Evolutionary conservation across 2,888 invertebrate species (phyloP).

Genomic region (Archaeoteleia sp.): DNA sequence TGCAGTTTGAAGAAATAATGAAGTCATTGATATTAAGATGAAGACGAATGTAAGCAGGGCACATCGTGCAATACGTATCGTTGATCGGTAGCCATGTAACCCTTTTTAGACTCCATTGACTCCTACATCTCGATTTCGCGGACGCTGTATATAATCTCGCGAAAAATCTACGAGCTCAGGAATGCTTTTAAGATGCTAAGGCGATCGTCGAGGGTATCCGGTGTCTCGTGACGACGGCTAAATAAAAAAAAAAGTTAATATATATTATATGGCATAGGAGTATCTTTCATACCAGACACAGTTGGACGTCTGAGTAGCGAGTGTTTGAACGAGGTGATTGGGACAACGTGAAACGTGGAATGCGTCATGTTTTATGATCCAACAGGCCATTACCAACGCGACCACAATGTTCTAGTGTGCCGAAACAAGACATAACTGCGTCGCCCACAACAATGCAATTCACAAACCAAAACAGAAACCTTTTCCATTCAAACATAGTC

Average conservation of each 20-base stretch:
- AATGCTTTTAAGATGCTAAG: slow-evolving; percentile 66
- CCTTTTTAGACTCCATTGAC: slow-evolving; percentile 21
- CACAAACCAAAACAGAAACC: too few species aligned
- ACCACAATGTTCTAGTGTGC: too few species aligned
- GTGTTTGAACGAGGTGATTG: slow-evolving; percentile 5
- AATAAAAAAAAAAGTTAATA: not conserved
- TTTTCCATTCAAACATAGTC: too few species aligned
- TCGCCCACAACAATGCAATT: too few species aligned
- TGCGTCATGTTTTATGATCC: slow-evolving; percentile 51
- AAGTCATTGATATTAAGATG: too few species aligned
- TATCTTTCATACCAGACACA: slow-evolving; percentile 10
- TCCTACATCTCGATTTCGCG: slow-evolving; percentile 19
- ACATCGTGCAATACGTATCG: slow-evolving; percentile 4
- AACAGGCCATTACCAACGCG: slow-evolving; percentile 5
- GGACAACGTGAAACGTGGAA: slow-evolving; percentile 40
- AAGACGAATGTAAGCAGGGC: too few species aligned
- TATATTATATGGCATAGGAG: slow-evolving; percentile 1
- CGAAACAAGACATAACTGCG: too few species aligned
- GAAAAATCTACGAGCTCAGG: slow-evolving; percentile 54
- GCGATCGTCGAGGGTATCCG: slow-evolving; percentile 36
- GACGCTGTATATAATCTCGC: slow-evolving; percentile 31
- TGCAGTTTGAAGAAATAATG: too few species aligned
- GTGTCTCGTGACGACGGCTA: slow-evolving; percentile 26
- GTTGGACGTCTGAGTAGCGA: slow-evolving; percentile 9
- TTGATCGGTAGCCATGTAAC: slow-evolving; percentile 29